Evolutionary conservation across 2,113 vertebrate species (phyloP), one percentile per base, ranked within the genome.

Genomic region (Oplegnathus fasciatus): DNA sequence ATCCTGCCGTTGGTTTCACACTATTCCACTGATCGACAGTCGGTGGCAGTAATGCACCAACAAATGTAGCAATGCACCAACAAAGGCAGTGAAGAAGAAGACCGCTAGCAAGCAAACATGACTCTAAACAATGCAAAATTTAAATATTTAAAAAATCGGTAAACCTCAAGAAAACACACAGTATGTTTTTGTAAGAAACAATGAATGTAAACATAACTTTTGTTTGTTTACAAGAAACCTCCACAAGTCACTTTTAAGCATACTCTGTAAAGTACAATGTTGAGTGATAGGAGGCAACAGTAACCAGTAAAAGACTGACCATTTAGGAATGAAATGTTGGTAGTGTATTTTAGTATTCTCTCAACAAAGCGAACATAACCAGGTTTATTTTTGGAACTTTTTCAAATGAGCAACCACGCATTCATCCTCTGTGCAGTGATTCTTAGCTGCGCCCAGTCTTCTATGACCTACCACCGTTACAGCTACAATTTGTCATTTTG

Each of bases 401-500:
- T 58, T 78, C 26, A 46, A 10, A 55, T 22, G 60, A 67, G 62
- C 32, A 58, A n/a, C 32, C 13, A 24, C 17, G 18, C 37, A 10
- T 37, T 64, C 26, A 48, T 13, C 46, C 28, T 54, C 28, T 15
- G 46, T 22, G 60, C 30, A 22, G 61, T 46, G 17, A 20, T 13
- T 55, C 9, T 40, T 32, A 75, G n/a, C 37, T 22, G 18, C 46
- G 55, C n/a, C 9, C 37, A 28, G 30, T 57, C 54, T 13, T 74
- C 54, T 48, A 18, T 78, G 34, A 61, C 68, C 61, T 44, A 13
- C 75, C 32, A 9, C 5, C 18, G 15, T 40, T 60, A 50, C 18
- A 76, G 13, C 32, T 44, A 20, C 61, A 68, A 62, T 78, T 78
- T 82, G 28, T 78, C 50, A 42, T 70, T 75, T 50, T 64, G 26